Evolutionary conservation across 2,888 invertebrate species (phyloP), one percentile per base, ranked within the genome.

Genomic region (Clepsis dumicolana): DNA sequence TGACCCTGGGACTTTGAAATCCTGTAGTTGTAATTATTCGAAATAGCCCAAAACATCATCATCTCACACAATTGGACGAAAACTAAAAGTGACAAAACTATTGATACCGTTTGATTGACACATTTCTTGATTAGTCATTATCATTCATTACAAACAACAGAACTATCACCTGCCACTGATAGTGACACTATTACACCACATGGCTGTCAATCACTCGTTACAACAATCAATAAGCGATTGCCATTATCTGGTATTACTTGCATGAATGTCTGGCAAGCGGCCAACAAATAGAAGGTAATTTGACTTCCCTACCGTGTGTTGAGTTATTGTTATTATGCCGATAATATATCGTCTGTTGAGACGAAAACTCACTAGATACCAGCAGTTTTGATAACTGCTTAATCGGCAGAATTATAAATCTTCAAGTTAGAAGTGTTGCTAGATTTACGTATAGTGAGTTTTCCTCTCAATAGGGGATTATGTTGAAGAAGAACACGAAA

Each of bases 211-310:
- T 64, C 41, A 68, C 25, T 38, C 52, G 50, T 53, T 27, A 53
- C 29, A 27, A 48, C 24, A 50, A 44, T 54, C 21, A 56, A 66
- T 48, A 48, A 54, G 48, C 35, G 54, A 66, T 61, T 54, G 35
- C 53, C 41, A 64, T 44, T 56, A 57, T 54, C 44, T 48, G 48
- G 48, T 48, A 21, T 21, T 48, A 27, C 52, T 67, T 41, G 48
- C 41, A 59, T 32, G 50, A 60, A 65, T 38, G 52, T 38, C 41
- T 54, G 61, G 64, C 66, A 50, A 54, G 35, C 44, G 35, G 27
- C 59, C 64, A 56, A 64, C 67, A 50, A 48, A 67, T 75, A 77
- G 75, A 75, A 74, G 73, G 72, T 73, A 68, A 75, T 76, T 75
- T 64, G 71, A 74, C 70, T 57, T 65, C 29, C 71, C 74, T 75